These are phyloP conservation scores for Didymodactylos carnosus DNA, from an alignment of 2,888 invertebrate genomes.

Conservation along the genomic window DNA sequence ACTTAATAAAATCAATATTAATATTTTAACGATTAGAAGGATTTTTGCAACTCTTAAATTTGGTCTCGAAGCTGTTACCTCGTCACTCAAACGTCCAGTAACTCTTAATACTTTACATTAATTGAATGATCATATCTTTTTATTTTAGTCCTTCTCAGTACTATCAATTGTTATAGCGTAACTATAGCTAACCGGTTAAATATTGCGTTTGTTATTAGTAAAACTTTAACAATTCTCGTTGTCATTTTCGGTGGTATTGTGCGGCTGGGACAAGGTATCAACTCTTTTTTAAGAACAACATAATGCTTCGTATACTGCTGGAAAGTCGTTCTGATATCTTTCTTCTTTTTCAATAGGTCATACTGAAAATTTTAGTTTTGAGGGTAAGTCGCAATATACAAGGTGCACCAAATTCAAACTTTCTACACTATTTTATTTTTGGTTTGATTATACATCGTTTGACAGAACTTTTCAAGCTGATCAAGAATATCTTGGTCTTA, in stretches of 20 bases:
- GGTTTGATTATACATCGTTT: no score
- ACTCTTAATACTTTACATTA: no score
- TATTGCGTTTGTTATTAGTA: constrained; percentile 75
- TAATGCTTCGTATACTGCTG: no score
- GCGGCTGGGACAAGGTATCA: constrained; percentile 12
- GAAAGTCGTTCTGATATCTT: no score
- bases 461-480: no score
- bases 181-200: constrained; percentile 76
- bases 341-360: neutral
- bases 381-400: no score
- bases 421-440: no score
- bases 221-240: constrained; percentile 65
- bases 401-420: no score
- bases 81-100: constrained; percentile 24
- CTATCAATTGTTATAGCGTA: constrained; percentile 81
- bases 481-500: no score
- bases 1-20: no score
- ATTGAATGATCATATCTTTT: neutral
- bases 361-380: neutral
- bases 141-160: constrained; percentile 58
- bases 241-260: constrained; percentile 67
- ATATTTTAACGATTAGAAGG: constrained; percentile 17
- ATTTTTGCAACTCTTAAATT: constrained; percentile 17
- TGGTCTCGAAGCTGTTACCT: constrained; percentile 20
- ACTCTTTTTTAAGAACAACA: no score